Percentiles rank a stretch among this genome's conserved stretches.
phyloP scores from a whole-genome alignment of 2,888 invertebrate genomes.

The Mamestra brassicae region DNA sequence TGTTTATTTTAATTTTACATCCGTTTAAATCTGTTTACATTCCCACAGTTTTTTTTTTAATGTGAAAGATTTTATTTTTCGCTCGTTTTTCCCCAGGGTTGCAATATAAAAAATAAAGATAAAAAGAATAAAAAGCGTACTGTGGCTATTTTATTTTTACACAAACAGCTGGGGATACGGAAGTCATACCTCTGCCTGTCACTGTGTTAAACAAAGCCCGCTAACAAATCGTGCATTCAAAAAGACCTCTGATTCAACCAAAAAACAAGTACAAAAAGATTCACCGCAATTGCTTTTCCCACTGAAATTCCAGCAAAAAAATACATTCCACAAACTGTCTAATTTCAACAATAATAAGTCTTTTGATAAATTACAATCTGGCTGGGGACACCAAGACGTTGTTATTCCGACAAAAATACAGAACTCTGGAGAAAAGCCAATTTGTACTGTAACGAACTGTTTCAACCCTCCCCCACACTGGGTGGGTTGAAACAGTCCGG shows the following conservation, averaged over 20 bases:
- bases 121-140: slow-evolving; percentile 15
- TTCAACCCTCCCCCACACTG: slow-evolving; percentile 14
- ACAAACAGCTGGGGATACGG: slow-evolving; percentile 22
- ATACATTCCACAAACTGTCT: slow-evolving; percentile 59
- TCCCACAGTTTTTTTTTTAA: background rate
- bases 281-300: slow-evolving; percentile 40
- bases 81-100: background rate
- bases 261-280: slow-evolving; percentile 38
- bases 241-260: slow-evolving; percentile 25
- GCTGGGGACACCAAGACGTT: slow-evolving; percentile 64
- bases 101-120: slow-evolving; percentile 9
- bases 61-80: no score
- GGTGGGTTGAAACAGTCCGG: slow-evolving; percentile 9
- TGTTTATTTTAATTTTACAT: slow-evolving; percentile 52
- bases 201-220: slow-evolving; percentile 16
- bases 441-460: slow-evolving; percentile 75
- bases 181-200: slow-evolving; percentile 5
- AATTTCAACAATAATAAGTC: slow-evolving; percentile 70
- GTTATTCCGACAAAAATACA: slow-evolving; percentile 75
- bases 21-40: slow-evolving; percentile 14
- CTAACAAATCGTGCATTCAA: slow-evolving; percentile 24
- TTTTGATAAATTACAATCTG: slow-evolving; percentile 70
- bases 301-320: slow-evolving; percentile 52
- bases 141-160: slow-evolving; percentile 12
- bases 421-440: slow-evolving; percentile 77